A percentile compares a stretch with the other conserved stretches of the same genome.
These are phyloP conservation scores for Strigops habroptila DNA, from an alignment of 2,113 vertebrate genomes.

Conservation along the genomic window DNA sequence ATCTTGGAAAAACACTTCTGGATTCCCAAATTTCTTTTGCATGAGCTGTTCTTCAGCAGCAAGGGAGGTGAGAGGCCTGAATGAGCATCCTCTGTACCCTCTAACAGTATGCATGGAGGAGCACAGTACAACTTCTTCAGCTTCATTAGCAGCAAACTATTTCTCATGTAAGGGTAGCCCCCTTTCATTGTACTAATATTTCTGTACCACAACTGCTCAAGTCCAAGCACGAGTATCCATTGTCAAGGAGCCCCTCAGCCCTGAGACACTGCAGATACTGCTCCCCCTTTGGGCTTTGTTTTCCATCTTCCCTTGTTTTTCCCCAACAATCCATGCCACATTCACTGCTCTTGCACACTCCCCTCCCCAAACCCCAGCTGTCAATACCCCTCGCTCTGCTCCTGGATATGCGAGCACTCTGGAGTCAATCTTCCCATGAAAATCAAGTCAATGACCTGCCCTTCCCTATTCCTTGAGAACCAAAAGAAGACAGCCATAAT, in stretches of 20 bases:
- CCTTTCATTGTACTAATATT: background rate
- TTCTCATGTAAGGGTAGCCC: background rate
- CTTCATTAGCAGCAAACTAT: background rate
- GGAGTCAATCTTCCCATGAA: constrained; percentile 92
- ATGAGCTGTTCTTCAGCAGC: background rate
- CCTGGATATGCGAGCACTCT: constrained; percentile 77
- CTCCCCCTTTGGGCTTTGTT: constrained; percentile 87
- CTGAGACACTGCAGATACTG: constrained; percentile 88
- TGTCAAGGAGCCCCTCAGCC: constrained; percentile 61
- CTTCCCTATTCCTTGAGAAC: constrained; percentile 80
- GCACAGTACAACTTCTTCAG: background rate
- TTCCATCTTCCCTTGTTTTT: constrained; percentile 83
- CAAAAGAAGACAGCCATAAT: constrained; percentile 78
- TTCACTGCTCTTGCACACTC: constrained; percentile 74
- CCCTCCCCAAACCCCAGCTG: constrained; percentile 77
- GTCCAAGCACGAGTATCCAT: background rate
- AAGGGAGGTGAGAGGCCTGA: background rate
- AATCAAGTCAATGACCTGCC: constrained; percentile 92
- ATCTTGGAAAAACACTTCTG: background rate
- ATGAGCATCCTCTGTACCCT: background rate
- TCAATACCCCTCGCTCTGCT: constrained; percentile 78
- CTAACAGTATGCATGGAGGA: background rate
- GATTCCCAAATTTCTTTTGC: background rate
- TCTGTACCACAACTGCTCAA: background rate
- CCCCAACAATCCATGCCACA: constrained; percentile 80